These are phyloP conservation scores for Percina caprodes DNA, from an alignment of 2,113 vertebrate genomes.

Conservation along the genomic window DNA sequence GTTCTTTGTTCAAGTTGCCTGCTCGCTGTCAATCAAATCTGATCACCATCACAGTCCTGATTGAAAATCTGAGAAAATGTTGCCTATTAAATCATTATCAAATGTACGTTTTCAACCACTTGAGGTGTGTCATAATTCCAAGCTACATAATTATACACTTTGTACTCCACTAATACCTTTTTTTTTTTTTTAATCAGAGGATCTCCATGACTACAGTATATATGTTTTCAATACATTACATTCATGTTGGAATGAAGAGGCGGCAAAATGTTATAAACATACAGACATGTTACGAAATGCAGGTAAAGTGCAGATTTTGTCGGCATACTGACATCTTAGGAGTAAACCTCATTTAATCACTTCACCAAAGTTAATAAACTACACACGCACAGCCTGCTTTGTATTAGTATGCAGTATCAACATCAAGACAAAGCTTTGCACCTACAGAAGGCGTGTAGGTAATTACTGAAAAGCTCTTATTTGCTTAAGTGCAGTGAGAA, in stretches of 20 bases:
- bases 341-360: too few relatives aligned
- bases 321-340: not conserved
- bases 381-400: not conserved
- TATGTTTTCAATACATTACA: not conserved
- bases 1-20: too few relatives aligned
- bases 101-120: not conserved
- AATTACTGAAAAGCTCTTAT: slow-evolving; percentile 28
- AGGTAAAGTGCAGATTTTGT: not conserved
- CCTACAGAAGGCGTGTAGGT: not conserved
- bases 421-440: not conserved
- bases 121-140: not conserved
- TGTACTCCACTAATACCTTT: not conserved
- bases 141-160: not conserved
- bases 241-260: not conserved
- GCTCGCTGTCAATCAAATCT: too few relatives aligned
- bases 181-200: not conserved
- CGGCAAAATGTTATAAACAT: not conserved
- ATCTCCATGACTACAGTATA: not conserved
- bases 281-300: not conserved
- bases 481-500: slow-evolving; percentile 39
- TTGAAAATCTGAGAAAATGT: not conserved
- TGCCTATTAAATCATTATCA: not conserved
- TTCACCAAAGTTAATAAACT: too few relatives aligned
- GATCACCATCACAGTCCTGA: too few relatives aligned
- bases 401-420: not conserved